Evolutionary conservation across 2,113 vertebrate species (phyloP), one percentile per base, ranked within the genome.

Genomic region (Agelaius phoeniceus): DNA sequence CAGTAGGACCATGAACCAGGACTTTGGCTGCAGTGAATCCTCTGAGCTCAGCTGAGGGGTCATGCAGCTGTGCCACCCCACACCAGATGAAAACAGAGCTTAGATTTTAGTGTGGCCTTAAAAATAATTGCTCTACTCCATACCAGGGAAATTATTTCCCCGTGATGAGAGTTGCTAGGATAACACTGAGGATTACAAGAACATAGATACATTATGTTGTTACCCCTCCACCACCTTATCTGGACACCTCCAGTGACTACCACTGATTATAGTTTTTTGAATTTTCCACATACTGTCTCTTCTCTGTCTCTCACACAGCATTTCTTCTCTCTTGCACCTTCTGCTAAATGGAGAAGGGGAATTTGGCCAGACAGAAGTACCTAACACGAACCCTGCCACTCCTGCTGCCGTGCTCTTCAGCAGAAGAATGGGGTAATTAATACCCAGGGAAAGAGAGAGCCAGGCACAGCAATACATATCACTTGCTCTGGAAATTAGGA

Each of bases 401-500:
- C 39, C 62, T 66, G 27, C 19, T 43, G 23, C 79, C 19, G 3
- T 21, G 30, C 35, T 93, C 33, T 41, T 79, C 30, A 52, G 55
- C 49, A 86, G 75, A 87, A 92, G 69, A 89, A 58, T 1, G 17
- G 17, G 12, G 37, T 59, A 76, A 93, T 72, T 89, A 81, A 94
- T 43, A 80, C 9, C 55, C 58, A 90, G 43, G 39, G 68, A 93
- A 94, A 71, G 27, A 74, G 19, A 65, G 10, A 51, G 46, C 33
- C 73, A 24, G 7, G 3, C 48, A 76, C n/a, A 73, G 67, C 33
- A 85, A 69, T 26, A 71, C 17, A 2, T 77, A 90, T 16, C 46
- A 59, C 55, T 90, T 85, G 48, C 79, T 90, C 67, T 92, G 68
- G 27, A 91, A 96, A 90, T 63, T 18, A 92, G 39, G 7, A 88